Conservation (phyloP, 1,140 invertebrate genomes). For the Aphaenogaster ashmeadi region DNA sequence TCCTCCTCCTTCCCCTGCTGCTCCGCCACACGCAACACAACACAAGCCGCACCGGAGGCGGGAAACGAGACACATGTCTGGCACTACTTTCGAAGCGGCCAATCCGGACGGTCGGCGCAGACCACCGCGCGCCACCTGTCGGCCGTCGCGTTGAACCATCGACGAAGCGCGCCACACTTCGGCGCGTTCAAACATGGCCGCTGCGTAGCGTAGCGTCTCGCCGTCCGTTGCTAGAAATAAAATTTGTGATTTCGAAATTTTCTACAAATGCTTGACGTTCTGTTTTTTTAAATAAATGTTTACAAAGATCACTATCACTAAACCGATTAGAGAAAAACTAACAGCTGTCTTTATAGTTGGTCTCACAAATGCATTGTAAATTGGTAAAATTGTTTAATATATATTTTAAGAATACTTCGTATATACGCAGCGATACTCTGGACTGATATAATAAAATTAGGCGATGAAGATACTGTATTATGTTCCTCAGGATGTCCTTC, state of each 20-base stretch:
- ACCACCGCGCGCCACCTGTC: conserved; percentile 50
- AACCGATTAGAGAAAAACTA: background rate
- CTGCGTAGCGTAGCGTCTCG: background rate
- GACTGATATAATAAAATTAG: background rate
- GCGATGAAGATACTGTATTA: background rate
- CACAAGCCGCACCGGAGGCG: conserved; percentile 77
- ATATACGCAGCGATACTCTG: background rate
- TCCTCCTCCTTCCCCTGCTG: background rate
- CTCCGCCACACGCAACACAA: conserved; percentile 78
- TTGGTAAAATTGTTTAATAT: background rate
- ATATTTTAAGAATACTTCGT: background rate
- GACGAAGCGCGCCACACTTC: conserved; percentile 60
- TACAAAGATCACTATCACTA: background rate
- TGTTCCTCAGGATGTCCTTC: background rate
- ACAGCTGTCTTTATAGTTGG: background rate
- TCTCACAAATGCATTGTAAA: background rate
- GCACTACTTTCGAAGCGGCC: conserved; percentile 83
- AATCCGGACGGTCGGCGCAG: conserved; percentile 70
- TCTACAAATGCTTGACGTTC: too few relatives aligned
- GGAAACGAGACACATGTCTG: conserved; percentile 83
- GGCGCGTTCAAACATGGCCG: conserved; percentile 1
- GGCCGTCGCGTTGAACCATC: background rate
- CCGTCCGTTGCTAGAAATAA: background rate
- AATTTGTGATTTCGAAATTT: background rate
- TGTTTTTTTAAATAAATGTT: background rate